Conservation (phyloP, 2,797 vertebrate genomes). For the Clarias platycephalus region DNA sequence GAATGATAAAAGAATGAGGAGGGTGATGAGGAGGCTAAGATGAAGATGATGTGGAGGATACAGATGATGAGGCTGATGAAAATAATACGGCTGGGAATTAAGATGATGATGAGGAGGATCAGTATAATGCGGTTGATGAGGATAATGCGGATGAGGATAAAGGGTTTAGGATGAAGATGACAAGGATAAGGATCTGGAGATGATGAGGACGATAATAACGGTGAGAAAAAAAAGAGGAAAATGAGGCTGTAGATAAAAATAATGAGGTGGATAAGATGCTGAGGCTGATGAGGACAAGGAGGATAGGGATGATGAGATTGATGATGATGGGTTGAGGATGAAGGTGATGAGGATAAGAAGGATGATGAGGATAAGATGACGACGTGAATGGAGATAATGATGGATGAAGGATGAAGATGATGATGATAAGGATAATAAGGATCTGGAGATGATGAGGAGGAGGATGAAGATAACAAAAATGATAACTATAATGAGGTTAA, state of each 20-base stretch:
- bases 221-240: not conserved
- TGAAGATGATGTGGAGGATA: not conserved
- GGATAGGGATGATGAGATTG: too few species aligned
- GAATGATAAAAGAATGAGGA: not conserved
- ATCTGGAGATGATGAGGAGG: too few species aligned
- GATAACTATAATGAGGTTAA: not conserved
- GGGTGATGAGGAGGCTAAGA: not conserved
- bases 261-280: not conserved
- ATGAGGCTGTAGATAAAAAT: not conserved
- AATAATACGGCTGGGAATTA: not conserved
- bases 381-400: too few species aligned
- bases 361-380: not conserved
- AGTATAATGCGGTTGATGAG: not conserved
- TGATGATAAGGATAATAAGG: too few species aligned
- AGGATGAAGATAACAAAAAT: too few species aligned
- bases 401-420: too few species aligned
- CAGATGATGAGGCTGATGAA: not conserved
- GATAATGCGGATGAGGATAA: not conserved
- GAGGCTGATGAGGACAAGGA: not conserved
- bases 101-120: not conserved
- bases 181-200: not conserved
- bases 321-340: not conserved
- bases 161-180: not conserved
- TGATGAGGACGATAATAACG: too few species aligned
- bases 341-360: not conserved